Percentiles rank a stretch among this genome's conserved stretches.
Conservation (phyloP, 2,113 vertebrate species). For the Spizaetus ornatus region DNA sequence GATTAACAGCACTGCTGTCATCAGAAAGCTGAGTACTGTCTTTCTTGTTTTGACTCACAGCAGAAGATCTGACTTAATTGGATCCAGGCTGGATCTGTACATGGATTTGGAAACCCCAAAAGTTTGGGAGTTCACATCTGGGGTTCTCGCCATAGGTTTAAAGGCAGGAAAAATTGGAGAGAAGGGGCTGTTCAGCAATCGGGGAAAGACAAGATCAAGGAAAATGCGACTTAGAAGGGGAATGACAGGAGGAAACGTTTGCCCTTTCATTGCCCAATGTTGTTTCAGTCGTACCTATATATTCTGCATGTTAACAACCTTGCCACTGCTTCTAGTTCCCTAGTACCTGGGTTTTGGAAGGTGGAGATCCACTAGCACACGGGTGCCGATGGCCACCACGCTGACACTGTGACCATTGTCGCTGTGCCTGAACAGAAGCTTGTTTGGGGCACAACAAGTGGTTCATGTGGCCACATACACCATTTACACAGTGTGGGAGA, state of each 20-base stretch:
- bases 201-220: background rate
- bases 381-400: background rate
- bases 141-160: background rate
- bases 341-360: background rate
- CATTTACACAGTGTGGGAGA: constrained; percentile 9
- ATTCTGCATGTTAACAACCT: background rate
- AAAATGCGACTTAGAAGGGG: accelerated
- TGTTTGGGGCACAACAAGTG: background rate
- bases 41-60: background rate
- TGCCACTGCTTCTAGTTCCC: accelerated
- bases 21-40: background rate
- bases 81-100: background rate
- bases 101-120: background rate
- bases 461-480: background rate
- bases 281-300: background rate
- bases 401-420: background rate
- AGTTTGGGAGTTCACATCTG: background rate
- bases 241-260: background rate
- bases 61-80: background rate
- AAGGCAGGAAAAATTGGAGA: background rate
- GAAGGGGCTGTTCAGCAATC: background rate
- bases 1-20: background rate
- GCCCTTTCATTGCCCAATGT: background rate
- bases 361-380: background rate
- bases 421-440: background rate